Conservation (phyloP, 2,113 vertebrate species). For the Dolichotis patagonum region DNA sequence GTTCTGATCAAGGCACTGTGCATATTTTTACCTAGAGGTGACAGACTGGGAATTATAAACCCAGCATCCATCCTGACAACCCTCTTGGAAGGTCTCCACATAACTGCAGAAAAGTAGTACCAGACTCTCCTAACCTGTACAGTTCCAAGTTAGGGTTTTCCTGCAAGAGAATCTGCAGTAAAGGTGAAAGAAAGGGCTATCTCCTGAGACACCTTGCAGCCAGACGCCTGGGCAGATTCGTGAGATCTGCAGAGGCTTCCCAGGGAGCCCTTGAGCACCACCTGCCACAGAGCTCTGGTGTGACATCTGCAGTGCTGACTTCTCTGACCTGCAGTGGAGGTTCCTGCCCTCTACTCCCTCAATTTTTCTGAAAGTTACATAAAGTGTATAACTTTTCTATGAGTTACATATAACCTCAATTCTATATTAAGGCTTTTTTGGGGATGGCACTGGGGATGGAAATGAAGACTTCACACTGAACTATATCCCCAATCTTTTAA, state of each 20-base stretch:
- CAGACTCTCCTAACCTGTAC: neutral
- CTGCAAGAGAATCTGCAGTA: neutral
- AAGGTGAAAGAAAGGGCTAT: neutral
- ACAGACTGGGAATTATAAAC: neutral
- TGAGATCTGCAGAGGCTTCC: neutral
- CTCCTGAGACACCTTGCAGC: neutral
- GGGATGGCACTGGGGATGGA: neutral
- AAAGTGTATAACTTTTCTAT: neutral
- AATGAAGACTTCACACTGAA: neutral
- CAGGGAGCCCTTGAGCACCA: neutral
- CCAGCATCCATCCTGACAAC: neutral
- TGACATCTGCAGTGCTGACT: neutral
- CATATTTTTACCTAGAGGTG: neutral
- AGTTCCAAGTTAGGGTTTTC: neutral
- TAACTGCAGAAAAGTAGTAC: neutral
- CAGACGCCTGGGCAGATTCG: neutral
- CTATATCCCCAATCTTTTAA: neutral
- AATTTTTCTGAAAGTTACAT: neutral
- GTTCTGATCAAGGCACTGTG: neutral
- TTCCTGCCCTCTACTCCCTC: neutral
- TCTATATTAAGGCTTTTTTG: neutral
- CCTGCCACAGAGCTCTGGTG: neutral
- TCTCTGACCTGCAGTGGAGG: neutral
- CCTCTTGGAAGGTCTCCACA: neutral
- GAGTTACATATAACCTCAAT: neutral